Conservation (phyloP, 2,797 vertebrate species). For the Alauda arvensis region DNA sequence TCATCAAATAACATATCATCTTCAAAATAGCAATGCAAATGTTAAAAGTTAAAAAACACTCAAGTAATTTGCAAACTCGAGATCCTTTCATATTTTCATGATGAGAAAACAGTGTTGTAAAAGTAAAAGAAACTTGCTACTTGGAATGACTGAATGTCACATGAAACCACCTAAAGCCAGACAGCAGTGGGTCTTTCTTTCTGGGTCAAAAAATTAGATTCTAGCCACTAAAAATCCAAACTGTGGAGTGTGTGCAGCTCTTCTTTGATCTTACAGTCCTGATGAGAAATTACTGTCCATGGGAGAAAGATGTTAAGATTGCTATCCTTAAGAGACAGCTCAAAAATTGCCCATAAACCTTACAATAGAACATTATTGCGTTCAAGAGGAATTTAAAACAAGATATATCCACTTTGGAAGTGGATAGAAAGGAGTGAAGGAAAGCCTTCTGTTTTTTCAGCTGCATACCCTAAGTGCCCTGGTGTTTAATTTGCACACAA, state of each 20-base stretch:
- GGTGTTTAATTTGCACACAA: background rate
- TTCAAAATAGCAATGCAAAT: background rate
- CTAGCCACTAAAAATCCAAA: background rate
- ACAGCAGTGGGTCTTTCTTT: background rate
- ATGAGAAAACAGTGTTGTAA: background rate
- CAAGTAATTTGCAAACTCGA: background rate
- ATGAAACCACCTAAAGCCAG: background rate
- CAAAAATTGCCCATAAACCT: background rate
- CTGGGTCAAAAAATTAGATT: background rate
- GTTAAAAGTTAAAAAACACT: background rate
- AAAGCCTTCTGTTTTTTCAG: background rate
- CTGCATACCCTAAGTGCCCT: background rate
- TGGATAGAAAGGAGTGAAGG: background rate
- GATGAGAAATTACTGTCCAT: background rate
- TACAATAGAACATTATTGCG: background rate
- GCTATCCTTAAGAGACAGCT: background rate
- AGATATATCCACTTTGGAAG: background rate
- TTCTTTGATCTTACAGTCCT: background rate
- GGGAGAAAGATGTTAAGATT: background rate
- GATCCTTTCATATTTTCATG: background rate
- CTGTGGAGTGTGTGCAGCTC: background rate
- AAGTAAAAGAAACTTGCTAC: background rate
- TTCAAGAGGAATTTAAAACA: background rate
- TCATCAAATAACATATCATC: background rate
- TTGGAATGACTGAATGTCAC: background rate